A percentile compares a stretch with the other conserved stretches of the same genome.
Conservation (phyloP, 2,888 invertebrate species). For the Perithous albicinctus region DNA sequence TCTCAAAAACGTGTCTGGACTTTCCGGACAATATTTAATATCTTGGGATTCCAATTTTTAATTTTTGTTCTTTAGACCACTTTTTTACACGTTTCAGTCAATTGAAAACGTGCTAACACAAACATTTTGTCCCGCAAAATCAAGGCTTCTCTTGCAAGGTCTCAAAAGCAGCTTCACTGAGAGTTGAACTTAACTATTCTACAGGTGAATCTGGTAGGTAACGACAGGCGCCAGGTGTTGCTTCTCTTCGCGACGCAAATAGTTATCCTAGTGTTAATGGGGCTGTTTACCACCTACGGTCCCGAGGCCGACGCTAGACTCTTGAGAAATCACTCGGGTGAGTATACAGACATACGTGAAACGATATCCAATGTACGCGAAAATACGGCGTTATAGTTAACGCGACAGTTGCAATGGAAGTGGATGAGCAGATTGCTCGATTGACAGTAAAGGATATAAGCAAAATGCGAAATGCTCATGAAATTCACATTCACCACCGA, state of each 20-base stretch:
- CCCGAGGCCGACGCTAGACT: slow-evolving; percentile 76
- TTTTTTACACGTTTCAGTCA: too few relatives aligned
- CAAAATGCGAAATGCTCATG: not conserved
- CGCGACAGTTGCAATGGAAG: slow-evolving; percentile 1
- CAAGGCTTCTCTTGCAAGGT: too few relatives aligned
- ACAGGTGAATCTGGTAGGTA: slow-evolving; percentile 32
- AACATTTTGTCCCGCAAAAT: too few relatives aligned
- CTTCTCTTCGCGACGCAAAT: slow-evolving; percentile 85
- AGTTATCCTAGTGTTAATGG: slow-evolving; percentile 85
- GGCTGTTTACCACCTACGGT: slow-evolving; percentile 85
- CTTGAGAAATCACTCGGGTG: slow-evolving; percentile 71
- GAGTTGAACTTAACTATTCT: slow-evolving; percentile 9
- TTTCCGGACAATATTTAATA: too few relatives aligned
- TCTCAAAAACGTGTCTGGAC: too few relatives aligned
- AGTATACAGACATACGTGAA: slow-evolving; percentile 50
- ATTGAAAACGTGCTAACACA: too few relatives aligned
- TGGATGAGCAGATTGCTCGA: slow-evolving; percentile 14
- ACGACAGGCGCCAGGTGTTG: slow-evolving; percentile 80
- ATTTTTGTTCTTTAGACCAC: too few relatives aligned
- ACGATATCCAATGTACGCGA: too few relatives aligned
- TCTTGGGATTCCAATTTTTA: too few relatives aligned
- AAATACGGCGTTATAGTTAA: not conserved
- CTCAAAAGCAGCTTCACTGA: too few relatives aligned
- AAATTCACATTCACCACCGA: slow-evolving; percentile 43
- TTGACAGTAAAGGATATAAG: slow-evolving; percentile 29